Percentiles rank a stretch among this genome's conserved stretches.
These are phyloP conservation scores for Pseudotriccus pelzelni DNA, from an alignment of 2,797 vertebrate species.

Conservation along the genomic window DNA sequence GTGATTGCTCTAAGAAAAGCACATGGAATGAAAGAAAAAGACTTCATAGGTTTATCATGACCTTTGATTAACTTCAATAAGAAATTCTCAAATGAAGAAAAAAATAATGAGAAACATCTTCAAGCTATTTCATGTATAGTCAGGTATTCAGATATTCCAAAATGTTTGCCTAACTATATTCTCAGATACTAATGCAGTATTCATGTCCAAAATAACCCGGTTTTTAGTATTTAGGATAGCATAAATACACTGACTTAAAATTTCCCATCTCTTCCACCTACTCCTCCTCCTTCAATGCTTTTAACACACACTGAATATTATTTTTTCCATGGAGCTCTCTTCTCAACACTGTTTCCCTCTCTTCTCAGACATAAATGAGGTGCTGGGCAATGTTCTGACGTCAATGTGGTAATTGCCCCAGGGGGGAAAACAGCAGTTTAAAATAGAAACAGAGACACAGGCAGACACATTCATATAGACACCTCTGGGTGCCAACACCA, in stretches of 20 bases:
- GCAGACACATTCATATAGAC: conserved; percentile 22
- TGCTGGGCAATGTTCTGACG: conserved; percentile 57
- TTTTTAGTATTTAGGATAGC: conserved; percentile 16
- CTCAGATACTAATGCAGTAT: neutral
- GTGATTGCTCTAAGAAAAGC: neutral
- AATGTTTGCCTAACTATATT: neutral
- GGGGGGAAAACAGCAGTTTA: conserved; percentile 1
- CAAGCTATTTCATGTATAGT: neutral
- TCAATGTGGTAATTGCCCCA: conserved; percentile 51
- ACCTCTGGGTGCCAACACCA: conserved; percentile 24
- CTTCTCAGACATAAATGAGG: conserved; percentile 58
- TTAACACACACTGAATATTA: conserved; percentile 57
- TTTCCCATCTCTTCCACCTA: conserved; percentile 44
- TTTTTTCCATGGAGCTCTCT: conserved; percentile 59
- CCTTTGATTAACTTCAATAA: neutral
- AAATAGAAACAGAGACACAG: conserved; percentile 41
- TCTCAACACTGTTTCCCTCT: conserved; percentile 33
- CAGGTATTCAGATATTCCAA: neutral
- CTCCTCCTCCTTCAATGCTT: conserved; percentile 36
- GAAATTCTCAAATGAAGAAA: neutral
- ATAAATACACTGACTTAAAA: conserved; percentile 43
- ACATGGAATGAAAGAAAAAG: neutral
- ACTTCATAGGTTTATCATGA: neutral
- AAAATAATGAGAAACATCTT: neutral
- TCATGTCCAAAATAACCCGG: neutral